These are phyloP conservation scores for Globodera rostochiensis DNA, from an alignment of 1,140 invertebrate genomes.

Conservation along the genomic window DNA sequence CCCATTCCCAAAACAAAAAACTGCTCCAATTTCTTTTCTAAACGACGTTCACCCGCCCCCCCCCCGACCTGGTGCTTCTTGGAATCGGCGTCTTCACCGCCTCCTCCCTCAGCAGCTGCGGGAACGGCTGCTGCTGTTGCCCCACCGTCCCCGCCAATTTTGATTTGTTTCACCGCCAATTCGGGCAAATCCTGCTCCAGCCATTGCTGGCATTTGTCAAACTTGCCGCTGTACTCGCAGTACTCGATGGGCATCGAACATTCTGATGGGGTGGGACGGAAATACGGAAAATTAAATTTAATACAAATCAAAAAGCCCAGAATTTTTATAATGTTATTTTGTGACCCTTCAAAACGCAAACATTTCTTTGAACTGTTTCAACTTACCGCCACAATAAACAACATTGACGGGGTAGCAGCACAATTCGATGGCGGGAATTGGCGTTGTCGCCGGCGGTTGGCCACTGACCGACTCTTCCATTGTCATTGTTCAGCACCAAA, in stretches of 20 bases:
- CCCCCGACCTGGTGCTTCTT: conserved; percentile 82
- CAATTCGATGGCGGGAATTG: conserved; percentile 21
- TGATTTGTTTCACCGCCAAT: conserved; percentile 62
- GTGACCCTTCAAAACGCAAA: too few species aligned
- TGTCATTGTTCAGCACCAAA: background rate
- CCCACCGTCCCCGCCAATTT: conserved; percentile 11
- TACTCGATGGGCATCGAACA: conserved; percentile 74
- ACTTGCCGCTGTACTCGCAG: conserved; percentile 95
- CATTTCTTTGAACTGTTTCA: too few species aligned
- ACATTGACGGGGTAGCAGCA: conserved; percentile 83
- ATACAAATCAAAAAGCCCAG: background rate
- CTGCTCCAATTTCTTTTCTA: background rate
- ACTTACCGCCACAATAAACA: conserved; percentile 79
- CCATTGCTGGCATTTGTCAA: conserved; percentile 96
- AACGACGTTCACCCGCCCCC: background rate
- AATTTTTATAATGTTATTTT: background rate
- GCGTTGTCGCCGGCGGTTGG: background rate
- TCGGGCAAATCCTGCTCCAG: conserved; percentile 86
- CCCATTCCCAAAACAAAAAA: background rate
- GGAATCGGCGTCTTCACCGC: conserved; percentile 78
- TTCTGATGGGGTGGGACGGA: conserved; percentile 39
- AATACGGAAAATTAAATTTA: background rate
- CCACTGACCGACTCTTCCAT: background rate
- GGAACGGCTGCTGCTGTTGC: background rate
- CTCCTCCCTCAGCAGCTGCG: conserved; percentile 66